These are phyloP conservation scores for Leptothorax acervorum DNA, from an alignment of 2,888 invertebrate genomes.

Conservation along the genomic window DNA sequence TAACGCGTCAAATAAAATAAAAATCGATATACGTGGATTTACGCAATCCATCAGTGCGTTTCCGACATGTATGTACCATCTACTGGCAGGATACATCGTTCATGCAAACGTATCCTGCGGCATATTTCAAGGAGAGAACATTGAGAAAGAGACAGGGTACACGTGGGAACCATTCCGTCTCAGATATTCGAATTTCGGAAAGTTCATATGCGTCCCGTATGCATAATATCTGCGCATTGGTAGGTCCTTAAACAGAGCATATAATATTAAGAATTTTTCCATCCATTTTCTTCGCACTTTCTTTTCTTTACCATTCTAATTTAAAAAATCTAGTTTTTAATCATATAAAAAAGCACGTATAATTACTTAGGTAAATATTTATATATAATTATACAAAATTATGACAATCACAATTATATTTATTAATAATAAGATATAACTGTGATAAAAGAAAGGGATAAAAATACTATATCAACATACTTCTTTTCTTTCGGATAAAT, in stretches of 20 bases:
- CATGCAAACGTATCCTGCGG: constrained; percentile 24
- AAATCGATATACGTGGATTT: neutral
- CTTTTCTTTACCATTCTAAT: neutral
- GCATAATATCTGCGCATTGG: constrained; percentile 40
- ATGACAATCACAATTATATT: neutral
- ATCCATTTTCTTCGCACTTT: neutral
- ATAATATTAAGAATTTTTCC: constrained; percentile 14
- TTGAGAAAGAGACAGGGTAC: constrained; percentile 36
- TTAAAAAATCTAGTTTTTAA: neutral
- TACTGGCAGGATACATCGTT: neutral
- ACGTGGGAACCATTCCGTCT: constrained; percentile 33
- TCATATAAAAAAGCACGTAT: neutral
- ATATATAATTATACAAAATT: neutral
- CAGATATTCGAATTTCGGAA: constrained; percentile 48
- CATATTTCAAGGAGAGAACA: constrained; percentile 25
- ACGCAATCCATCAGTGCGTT: neutral
- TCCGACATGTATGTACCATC: neutral
- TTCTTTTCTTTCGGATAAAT: neutral
- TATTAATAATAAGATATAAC: neutral
- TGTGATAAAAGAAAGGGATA: neutral
- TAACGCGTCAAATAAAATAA: neutral
- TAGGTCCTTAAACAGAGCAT: neutral
- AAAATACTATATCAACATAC: neutral
- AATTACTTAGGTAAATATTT: neutral
- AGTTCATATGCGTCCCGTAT: constrained; percentile 50